Evolutionary conservation across 1,140 invertebrate species (phyloP), one percentile per base, ranked within the genome.

Genomic region (Leptoteleia sp.): DNA sequence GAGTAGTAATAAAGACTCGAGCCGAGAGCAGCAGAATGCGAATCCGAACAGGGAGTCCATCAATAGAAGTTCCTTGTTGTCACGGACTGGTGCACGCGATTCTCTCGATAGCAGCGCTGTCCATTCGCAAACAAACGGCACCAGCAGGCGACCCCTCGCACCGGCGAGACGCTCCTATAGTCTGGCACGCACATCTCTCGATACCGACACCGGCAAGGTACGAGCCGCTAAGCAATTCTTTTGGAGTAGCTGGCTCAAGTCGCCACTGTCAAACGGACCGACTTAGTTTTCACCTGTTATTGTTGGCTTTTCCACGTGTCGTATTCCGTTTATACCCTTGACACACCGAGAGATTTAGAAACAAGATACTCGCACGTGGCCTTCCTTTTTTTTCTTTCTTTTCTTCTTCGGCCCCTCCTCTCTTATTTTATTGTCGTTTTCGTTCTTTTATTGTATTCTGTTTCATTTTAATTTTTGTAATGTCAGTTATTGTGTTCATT

Each of bases 191-290:
- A 75, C 81, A 45, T 82, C 81, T 59, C 81, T 85, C 67, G 85
- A 87, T 76, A 80, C 80, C 62, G 86, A 88, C 83, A 91, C 87
- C 85, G 90, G 91, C 87, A 93, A 93, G 92, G 92, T 93, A 93
- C 92, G 92, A 89, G 89, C 92, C 83, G 86, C 90, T 81, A 92
- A 91, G 88, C 90, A 91, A 84, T 91, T 89, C 86, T 92, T 93
- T 88, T 92, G 92, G 92, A 92, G 85, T 86, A 90, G 87, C 89
- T 93, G 92, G 92, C 90, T 93, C 91, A 91, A 91, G 82, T 86
- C 86, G 89, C 88, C 91, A 79, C 87, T 90, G 75, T 87, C 88
- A 77, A 90, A 88, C 79, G 87, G 89, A 81, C 87, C 89, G 65
- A 73, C 81, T 59, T 83, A 82, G 75, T 72, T 59, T 48, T 9